Evolutionary conservation across 2,888 invertebrate species (phyloP), one percentile per base, ranked within the genome.

Genomic region (Sminthurides aquaticus): DNA sequence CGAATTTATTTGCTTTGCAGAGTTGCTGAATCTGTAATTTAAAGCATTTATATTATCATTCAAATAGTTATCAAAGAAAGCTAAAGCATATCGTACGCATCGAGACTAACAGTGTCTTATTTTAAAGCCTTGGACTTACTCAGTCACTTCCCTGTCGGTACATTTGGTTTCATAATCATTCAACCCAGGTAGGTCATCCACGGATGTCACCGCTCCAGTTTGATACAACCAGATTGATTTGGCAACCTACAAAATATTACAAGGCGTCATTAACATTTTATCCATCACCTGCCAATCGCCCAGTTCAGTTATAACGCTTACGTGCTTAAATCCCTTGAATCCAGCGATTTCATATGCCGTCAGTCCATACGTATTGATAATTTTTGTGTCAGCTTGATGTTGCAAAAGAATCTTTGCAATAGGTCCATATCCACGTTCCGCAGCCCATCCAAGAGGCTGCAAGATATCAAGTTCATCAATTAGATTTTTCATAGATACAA

Each of bases 271-370:
- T 8, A 20, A 22, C 52, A 52, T 52, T 22, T 8, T 8, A 52
- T 52, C 11, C 24, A 60, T 49, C 8, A 48, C 48, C 48, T 24
- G 18, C 11, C 11, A 11, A 18, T n/a, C n/a, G 24, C 8, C 57
- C 57, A 22, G 26, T 57, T 18, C 11, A 27, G 25, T 20, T 57
- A 57, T 57, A 5, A 27, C n/a, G 15, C 11, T 49, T 49, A 57
- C 63, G 28, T 63, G 49, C 24, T 29, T 26, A 25, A 58, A 66
- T 8, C 65, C 64, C 11, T 56, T 57, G 11, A 69, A 60, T 28
- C 64, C 65, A 11, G 71, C 69, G 1, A 64, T 1, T 15, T 71
- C 71, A 43, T 49, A 29, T 1, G 66, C 60, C 18, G 43, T 59
- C 15, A 29, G 60, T 29, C 69, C 71, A 25, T n/a, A 15, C 1